Base-by-base conservation (phyloP, 1,140 invertebrate species). In the Sycobia sp. region DNA sequence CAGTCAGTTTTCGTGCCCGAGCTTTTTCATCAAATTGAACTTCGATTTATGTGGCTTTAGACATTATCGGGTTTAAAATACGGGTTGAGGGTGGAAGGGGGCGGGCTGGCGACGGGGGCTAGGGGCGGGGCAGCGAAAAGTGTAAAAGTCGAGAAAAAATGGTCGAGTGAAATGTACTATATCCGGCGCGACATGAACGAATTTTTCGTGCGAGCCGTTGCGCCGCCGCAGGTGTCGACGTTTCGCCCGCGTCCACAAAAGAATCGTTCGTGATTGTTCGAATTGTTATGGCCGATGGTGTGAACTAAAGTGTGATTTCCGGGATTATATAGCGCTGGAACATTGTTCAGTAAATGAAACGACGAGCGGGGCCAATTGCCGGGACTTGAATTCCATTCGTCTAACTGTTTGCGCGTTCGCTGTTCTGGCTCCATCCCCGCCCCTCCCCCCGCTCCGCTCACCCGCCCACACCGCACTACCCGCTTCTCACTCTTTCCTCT, bases 311-410 rank as follows among this genome's bases (percentile, higher is more conserved):
- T 55, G 64, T 66, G 51, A 55, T 56, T 62, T 62, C 49, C 29
- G 25, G 13, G 16, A 44, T 22, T 23, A 22, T 54, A 49, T 46
- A 23, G 38, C 41, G 22, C 14, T 20, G 36, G 54, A 66, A 66
- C 46, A 66, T 44, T 62, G 51, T 23, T 11, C 38, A 29, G 41
- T 22, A 60, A 66, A 66, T 66, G 64, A 66, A 50, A 60, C 51
- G 47, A 51, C 38, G n/a, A 56, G 38, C 23, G 32, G 29, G 32
- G 39, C 36, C 49, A 51, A 65, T 65, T 60, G 50, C 16, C 18
- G 23, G 36, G n/a, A 11, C 11, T 27, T 23, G 51, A 41, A 39
- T 54, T 18, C 27, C 14, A 44, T n/a, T n/a, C n/a, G n/a, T n/a
- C n/a, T n/a, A n/a, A n/a, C n/a, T n/a, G n/a, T n/a, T n/a, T n/a